Evolutionary conservation across 2,113 vertebrate species (phyloP).

Genomic region (Chaenogobius annularis): DNA sequence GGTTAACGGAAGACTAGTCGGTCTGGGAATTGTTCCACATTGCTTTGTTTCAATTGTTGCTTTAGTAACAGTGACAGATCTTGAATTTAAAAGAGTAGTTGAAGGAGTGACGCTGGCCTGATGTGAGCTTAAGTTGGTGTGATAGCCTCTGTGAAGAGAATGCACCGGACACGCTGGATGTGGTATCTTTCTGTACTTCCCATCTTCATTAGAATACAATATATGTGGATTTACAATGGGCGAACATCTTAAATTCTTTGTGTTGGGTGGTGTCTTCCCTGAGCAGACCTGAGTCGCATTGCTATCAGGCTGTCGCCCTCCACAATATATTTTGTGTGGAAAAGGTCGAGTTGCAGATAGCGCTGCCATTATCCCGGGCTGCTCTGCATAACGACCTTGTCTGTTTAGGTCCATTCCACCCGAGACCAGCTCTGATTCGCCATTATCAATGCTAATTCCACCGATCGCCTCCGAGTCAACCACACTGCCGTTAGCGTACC

Average conservation of each 20-base stretch:
- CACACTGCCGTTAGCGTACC: conserved; percentile 75
- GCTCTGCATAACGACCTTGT: conserved; percentile 40
- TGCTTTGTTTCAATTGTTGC: conserved; percentile 57
- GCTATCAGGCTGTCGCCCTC: conserved; percentile 55
- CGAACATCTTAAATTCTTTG: conserved; percentile 2
- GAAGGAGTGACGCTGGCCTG: conserved; percentile 15
- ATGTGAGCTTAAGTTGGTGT: conserved; percentile 9
- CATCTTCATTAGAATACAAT: conserved; percentile 41
- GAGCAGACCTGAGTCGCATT: neutral
- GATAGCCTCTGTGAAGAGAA: conserved; percentile 18
- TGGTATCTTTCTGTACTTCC: conserved; percentile 29
- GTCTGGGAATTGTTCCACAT: conserved; percentile 17
- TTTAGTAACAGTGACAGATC: conserved; percentile 53
- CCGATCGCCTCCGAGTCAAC: conserved; percentile 76
- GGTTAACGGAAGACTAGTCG: conserved; percentile 33
- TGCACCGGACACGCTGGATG: conserved; percentile 56
- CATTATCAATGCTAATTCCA: conserved; percentile 67
- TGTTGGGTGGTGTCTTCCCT: conserved; percentile 23
- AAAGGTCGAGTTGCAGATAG: conserved; percentile 40
- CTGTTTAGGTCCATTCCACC: conserved; percentile 17
- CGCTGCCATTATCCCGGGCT: conserved; percentile 29
- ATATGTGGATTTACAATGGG: conserved; percentile 40
- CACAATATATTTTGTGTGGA: conserved; percentile 64
- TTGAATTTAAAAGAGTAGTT: conserved; percentile 32
- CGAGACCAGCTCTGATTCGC: conserved; percentile 40